Evolutionary conservation across 2,797 vertebrate genomes (phyloP).

Genomic region (Anniella stebbinsi): DNA sequence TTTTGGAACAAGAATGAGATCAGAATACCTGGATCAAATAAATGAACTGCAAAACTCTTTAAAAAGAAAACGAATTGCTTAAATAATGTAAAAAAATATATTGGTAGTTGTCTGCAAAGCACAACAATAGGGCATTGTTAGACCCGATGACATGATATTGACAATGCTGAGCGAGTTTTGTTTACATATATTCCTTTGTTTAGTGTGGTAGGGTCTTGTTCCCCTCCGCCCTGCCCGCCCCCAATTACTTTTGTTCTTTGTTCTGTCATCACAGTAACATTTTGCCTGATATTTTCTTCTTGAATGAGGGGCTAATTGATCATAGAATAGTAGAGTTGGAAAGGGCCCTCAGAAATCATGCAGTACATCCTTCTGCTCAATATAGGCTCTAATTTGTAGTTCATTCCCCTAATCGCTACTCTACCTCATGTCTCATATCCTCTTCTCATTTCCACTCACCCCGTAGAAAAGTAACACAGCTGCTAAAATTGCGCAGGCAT

Average conservation of each 20-base stretch:
- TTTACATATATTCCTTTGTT: conserved; percentile 21
- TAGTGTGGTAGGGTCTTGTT: conserved; percentile 6
- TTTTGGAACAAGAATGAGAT: conserved; percentile 43
- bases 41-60: conserved; percentile 23
- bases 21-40: conserved; percentile 55
- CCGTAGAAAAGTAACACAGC: neutral
- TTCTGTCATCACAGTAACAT: neutral
- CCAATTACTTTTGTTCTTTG: neutral
- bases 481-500: neutral
- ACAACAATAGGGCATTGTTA: conserved; percentile 47
- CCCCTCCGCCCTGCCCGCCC: too few relatives aligned
- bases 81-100: conserved; percentile 58
- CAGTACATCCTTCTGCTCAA: too few relatives aligned
- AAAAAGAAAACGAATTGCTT: conserved; percentile 25
- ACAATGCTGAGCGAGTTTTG: conserved; percentile 39
- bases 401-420: neutral
- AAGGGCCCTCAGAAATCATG: too few relatives aligned
- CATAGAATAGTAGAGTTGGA: too few relatives aligned
- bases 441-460: neutral
- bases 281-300: neutral
- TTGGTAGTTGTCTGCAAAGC: conserved; percentile 31
- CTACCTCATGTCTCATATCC: neutral
- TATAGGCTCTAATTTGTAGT: neutral
- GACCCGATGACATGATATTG: conserved; percentile 3
- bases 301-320: neutral